Percentiles rank a stretch among this genome's conserved stretches.
phyloP scores from a whole-genome alignment of 2,888 invertebrate genomes.

The Clivina fossor region DNA sequence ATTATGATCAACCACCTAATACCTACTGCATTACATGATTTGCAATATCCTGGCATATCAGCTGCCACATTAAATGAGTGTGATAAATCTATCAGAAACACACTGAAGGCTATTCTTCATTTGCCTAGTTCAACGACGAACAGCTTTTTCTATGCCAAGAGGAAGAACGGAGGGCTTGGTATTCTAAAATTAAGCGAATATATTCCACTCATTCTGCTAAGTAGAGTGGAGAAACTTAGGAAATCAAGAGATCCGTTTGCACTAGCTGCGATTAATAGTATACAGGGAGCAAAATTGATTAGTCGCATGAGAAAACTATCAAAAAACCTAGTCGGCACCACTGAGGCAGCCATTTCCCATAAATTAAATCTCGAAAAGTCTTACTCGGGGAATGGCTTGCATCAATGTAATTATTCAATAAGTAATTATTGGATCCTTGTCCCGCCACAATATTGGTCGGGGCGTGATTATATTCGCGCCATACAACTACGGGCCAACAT shows the following conservation, averaged over 20 bases:
- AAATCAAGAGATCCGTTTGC: background rate
- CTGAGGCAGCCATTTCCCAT: background rate
- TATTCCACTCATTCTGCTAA: background rate
- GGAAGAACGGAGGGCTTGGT: background rate
- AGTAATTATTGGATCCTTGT: slow-evolving; percentile 17
- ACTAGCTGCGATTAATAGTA: background rate
- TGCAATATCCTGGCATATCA: slow-evolving; percentile 1
- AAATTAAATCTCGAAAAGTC: background rate
- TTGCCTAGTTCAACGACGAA: background rate
- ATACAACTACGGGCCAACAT: slow-evolving; percentile 27
- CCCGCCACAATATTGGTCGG: slow-evolving; percentile 31
- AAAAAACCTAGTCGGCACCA: background rate
- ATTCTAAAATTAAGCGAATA: background rate
- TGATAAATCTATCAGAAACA: background rate
- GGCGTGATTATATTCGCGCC: slow-evolving; percentile 17
- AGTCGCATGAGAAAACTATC: background rate
- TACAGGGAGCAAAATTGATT: background rate
- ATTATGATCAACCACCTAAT: background rate
- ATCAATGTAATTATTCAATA: background rate
- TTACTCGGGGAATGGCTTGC: background rate
- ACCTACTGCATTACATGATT: background rate
- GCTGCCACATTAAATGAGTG: background rate
- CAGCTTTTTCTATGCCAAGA: background rate
- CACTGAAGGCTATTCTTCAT: background rate
- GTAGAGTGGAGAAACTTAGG: background rate